Evolutionary conservation across 2,113 vertebrate genomes (phyloP), one percentile per base, ranked within the genome.

Genomic region (Anarrhichthys ocellatus): DNA sequence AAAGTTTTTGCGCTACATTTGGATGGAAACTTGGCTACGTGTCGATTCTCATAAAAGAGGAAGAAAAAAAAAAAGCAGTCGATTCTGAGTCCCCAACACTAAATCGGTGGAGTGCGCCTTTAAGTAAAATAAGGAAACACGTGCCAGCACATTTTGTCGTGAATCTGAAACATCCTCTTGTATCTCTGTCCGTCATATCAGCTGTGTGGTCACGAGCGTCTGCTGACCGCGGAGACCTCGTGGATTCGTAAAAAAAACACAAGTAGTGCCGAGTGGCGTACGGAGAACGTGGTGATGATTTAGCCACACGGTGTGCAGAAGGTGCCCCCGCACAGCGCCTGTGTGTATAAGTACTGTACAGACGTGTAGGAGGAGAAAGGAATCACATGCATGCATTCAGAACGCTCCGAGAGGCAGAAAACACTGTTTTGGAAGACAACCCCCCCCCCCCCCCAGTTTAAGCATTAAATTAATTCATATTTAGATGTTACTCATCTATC

Each of bases 371-470:
- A 78, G 80, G 66, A 67, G 80, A 70, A 83, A 77, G 46, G 3
- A 64, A 82, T 56, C 44, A 82, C 52, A 56, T 22, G n/a, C 90
- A 93, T 93, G 93, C 93, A 86, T 46, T 79, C 74, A 81, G 42
- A 78, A 76, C 63, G 71, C 74, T 85, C 80, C 27, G 27, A 79
- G 64, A 63, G 76, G 54, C n/a, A 50, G 72, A 77, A 20, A 81
- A 80, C 77, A 73, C 36, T 0, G 63, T 32, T 73, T 34, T 71
- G 84, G 81, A 85, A 86, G 81, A 85, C 83, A 40, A 84, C 63
- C 65, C 46, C 64, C 50, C 50, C 52, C 9, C 22, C 52, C 46
- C 14, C 4, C 15, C 46, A 24, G 20, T 29, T 40, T 63, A 42
- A 76, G 76, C 79, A 78, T 85, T 29, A n/a, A 78, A 86, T 84